Base-by-base conservation (phyloP, 2,113 vertebrate genomes). In the Oryzias curvinotus region DNA sequence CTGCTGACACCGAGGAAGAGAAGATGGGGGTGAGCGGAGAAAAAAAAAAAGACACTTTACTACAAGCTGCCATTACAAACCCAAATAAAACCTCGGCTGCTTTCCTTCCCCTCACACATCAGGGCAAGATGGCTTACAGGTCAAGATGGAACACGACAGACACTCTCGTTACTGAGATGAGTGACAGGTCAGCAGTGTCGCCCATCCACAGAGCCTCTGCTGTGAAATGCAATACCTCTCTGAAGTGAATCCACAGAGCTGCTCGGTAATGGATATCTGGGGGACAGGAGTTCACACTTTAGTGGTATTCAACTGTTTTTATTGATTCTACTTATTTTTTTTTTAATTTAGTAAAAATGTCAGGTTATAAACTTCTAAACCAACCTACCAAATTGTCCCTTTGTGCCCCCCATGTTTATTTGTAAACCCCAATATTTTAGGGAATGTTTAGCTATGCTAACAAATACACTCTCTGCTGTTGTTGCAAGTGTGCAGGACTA, bases 141-240 rank as follows among this genome's bases (percentile, higher is more conserved):
- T 85, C 82, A 81, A 62, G 73, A 80, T 62, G 66, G 75, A 75
- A 85, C 86, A 82, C 68, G 63, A 78, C 73, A 69, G 73, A 14
- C 62, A 54, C 77, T 69, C 67, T 72, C 58, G 65, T 62, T 72
- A 69, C 70, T 43, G 60, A 70, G 78, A 70, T 58, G 70, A 85
- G 73, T 81, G 85, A 76, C 74, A 45, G 81, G 74, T 80, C 80
- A 82, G 70, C 57, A 73, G 77, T 82, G 80, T 83, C 77, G 75
- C 75, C 81, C 77, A 66, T 80, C 80, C 55, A 21, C 47, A 7
- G 52, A 28, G 61, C 70, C 30, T 71, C 56, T 61, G 68, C 50
- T 66, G 72, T 61, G 75, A 78, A 69, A 86, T 16, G 67, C 15
- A 53, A 79, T 69, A 62, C 60, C 26, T 25, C 44, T 72, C 58